A percentile compares a stretch with the other conserved stretches of the same genome.
phyloP scores from a whole-genome alignment of 2,888 invertebrate genomes.

The Leptogaster cylindrica region DNA sequence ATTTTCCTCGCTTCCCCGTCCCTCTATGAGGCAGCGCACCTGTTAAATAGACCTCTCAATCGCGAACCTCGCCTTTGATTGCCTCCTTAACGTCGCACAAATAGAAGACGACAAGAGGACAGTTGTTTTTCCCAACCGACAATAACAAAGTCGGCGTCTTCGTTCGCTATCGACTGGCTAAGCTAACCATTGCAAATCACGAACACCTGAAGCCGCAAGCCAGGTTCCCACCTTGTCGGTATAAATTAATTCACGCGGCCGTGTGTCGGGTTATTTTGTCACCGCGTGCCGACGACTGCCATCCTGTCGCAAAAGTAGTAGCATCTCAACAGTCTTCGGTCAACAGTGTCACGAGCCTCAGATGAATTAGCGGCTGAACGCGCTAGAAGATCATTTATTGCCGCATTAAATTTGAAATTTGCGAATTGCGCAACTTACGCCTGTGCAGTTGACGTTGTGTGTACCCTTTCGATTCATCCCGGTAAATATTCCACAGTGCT shows the following conservation, averaged over 20 bases:
- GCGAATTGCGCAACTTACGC: no score
- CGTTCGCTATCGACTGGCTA: constrained; percentile 11
- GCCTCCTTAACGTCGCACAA: neutral
- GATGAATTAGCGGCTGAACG: no score
- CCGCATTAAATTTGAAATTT: no score
- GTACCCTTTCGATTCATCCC: no score
- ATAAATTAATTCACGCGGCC: constrained; percentile 27
- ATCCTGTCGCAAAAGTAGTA: constrained; percentile 8
- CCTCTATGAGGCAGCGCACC: no score
- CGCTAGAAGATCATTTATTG: no score
- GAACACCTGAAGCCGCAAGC: constrained; percentile 24
- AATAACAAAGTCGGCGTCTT: constrained; percentile 21
- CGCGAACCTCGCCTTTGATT: no score
- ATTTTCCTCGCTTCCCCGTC: no score
- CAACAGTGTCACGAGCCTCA: no score
- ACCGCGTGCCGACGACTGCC: constrained; percentile 21
- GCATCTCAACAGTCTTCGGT: neutral
- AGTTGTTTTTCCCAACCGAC: constrained; percentile 4
- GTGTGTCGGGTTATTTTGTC: constrained; percentile 33
- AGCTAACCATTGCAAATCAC: constrained; percentile 20
- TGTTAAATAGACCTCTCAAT: no score
- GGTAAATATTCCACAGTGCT: no score
- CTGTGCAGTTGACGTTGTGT: no score
- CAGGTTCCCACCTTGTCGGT: constrained; percentile 50
- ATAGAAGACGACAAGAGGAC: neutral